Percentiles rank a stretch among this genome's conserved stretches.
Evolutionary conservation across 2,113 vertebrate species (phyloP).

Genomic region (Trachemys scripta): DNA sequence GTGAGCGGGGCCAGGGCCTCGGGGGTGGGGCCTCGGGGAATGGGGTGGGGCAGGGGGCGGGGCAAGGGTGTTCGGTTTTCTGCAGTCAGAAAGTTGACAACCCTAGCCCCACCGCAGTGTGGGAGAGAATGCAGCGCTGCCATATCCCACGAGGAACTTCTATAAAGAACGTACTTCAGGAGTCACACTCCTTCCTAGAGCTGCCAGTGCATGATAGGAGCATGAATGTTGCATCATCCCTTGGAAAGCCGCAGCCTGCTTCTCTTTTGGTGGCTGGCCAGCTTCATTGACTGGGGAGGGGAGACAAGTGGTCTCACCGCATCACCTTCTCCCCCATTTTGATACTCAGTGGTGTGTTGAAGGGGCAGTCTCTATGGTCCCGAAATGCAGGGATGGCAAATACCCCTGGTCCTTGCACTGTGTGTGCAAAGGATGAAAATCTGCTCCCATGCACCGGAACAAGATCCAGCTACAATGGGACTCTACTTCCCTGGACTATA

Average conservation of each 20-base stretch:
- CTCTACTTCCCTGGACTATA: not conserved
- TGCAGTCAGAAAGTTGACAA: too few species aligned
- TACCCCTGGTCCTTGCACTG: fast-evolving
- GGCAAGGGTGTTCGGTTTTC: too few species aligned
- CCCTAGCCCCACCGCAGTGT: too few species aligned
- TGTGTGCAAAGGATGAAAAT: not conserved
- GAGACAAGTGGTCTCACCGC: too few species aligned
- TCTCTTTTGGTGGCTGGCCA: not conserved
- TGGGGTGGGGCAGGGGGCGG: too few species aligned
- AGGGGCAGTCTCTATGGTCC: not conserved
- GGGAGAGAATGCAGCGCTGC: too few species aligned
- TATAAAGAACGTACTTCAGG: not conserved
- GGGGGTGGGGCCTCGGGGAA: too few species aligned
- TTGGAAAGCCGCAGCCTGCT: not conserved
- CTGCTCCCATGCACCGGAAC: not conserved
- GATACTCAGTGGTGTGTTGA: not conserved
- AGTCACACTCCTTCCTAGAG: not conserved
- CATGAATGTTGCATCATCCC: not conserved
- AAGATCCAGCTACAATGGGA: not conserved
- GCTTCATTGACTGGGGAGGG: not conserved
- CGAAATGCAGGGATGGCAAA: not conserved
- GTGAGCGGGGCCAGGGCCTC: too few species aligned
- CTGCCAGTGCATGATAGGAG: not conserved
- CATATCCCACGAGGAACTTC: too few species aligned
- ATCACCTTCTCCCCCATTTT: not conserved